Percentiles rank a stretch among this genome's conserved stretches.
Evolutionary conservation across 2,888 invertebrate genomes (phyloP).

Genomic region (Encarsia formosa): DNA sequence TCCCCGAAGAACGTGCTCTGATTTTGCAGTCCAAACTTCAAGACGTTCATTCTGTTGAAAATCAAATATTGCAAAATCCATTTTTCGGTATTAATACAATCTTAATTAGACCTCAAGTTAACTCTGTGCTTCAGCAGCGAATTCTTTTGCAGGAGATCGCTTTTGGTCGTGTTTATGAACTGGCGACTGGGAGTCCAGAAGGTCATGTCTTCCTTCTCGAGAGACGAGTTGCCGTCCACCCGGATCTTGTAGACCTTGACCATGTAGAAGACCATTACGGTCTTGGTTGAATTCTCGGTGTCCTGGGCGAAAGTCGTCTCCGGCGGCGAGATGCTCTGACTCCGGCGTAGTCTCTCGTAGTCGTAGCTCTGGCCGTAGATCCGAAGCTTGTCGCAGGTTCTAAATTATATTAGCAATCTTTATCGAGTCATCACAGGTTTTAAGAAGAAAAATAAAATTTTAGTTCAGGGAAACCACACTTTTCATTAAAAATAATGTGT

Average conservation of each 20-base stretch:
- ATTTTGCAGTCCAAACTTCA: conserved; percentile 23
- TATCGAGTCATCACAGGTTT: too few species aligned
- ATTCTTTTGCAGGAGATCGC: too few species aligned
- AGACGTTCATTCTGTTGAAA: background rate
- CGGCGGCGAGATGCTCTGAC: conserved; percentile 11
- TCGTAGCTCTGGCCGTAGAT: conserved; percentile 26
- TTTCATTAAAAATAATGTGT: too few species aligned
- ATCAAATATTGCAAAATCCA: too few species aligned
- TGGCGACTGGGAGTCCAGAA: conserved; percentile 15
- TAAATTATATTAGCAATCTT: too few species aligned
- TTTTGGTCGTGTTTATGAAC: conserved; percentile 1
- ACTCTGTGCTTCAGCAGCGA: too few species aligned
- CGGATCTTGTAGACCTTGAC: conserved; percentile 46
- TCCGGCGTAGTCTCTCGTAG: conserved; percentile 14
- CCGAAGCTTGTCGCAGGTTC: conserved; percentile 30
- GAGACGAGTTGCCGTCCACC: conserved; percentile 33
- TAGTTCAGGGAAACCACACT: too few species aligned
- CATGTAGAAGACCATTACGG: conserved; percentile 39
- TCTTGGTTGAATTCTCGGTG: conserved; percentile 25
- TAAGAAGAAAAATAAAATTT: too few species aligned
- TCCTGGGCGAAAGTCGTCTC: conserved; percentile 15
- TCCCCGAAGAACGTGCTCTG: conserved; percentile 4
- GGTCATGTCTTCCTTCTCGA: conserved; percentile 12
- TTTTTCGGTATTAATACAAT: too few species aligned
- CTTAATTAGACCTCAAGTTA: too few species aligned